phyloP scores from a whole-genome alignment of 2,797 vertebrate genomes.

The Limnodromus scolopaceus region DNA sequence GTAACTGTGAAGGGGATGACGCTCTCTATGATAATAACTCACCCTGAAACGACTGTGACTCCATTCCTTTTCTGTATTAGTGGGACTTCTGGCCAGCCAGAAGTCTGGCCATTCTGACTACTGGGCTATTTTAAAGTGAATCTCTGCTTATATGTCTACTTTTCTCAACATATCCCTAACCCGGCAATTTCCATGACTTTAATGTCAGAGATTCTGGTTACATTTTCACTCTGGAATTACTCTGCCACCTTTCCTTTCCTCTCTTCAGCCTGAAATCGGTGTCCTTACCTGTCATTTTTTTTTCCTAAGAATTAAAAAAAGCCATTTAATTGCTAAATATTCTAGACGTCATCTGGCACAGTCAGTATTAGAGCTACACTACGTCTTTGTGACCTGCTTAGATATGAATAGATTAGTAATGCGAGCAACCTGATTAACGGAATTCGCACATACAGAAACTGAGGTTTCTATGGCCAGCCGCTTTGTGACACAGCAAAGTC shows the following conservation, averaged over 20 bases:
- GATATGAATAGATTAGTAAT: background rate
- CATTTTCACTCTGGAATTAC: background rate
- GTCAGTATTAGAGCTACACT: background rate
- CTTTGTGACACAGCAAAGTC: background rate
- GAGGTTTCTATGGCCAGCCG: background rate
- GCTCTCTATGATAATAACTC: background rate
- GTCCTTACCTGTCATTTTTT: background rate
- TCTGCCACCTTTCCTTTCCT: background rate
- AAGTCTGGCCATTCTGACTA: background rate
- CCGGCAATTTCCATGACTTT: background rate
- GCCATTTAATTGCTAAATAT: background rate
- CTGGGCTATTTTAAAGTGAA: background rate
- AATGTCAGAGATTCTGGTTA: background rate
- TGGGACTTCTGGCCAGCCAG: background rate
- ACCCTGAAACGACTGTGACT: background rate
- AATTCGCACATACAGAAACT: background rate
- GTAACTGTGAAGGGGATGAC: background rate
- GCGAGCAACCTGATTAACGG: background rate
- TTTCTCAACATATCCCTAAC: background rate
- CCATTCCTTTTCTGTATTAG: background rate
- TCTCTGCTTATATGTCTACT: background rate
- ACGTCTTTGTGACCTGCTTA: background rate
- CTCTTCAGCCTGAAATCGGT: background rate
- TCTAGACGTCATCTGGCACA: background rate
- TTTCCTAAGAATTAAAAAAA: background rate